Evolutionary conservation across 2,797 vertebrate genomes (phyloP).

Genomic region (Pseudomugil gertrudae): DNA sequence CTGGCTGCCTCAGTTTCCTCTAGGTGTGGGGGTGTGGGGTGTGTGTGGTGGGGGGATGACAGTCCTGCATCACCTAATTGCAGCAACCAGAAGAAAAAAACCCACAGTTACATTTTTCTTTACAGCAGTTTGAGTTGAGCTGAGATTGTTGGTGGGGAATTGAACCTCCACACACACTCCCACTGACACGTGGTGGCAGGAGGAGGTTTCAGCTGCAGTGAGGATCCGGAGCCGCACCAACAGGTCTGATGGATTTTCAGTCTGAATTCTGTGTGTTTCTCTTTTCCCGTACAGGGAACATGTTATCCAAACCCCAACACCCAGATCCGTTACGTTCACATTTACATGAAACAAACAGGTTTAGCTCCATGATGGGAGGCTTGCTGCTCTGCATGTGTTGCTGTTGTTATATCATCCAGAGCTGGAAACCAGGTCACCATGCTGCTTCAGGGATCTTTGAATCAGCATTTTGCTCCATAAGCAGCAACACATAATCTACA

Average conservation of each 20-base stretch:
- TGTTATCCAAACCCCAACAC: no score
- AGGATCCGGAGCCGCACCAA: conserved; percentile 29
- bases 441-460: conserved; percentile 1
- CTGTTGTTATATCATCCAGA: neutral
- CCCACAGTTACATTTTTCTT: conserved; percentile 72
- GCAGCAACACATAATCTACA: neutral
- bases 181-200: conserved; percentile 88
- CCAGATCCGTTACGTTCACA: neutral
- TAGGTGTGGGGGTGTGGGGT: no score
- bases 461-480: neutral
- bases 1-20: conserved; percentile 50
- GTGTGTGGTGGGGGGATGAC: neutral
- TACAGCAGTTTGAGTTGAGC: conserved; percentile 78
- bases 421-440: conserved; percentile 17
- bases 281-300: no score
- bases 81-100: conserved; percentile 26
- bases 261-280: no score
- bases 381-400: neutral
- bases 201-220: conserved; percentile 72
- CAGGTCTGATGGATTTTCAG: neutral
- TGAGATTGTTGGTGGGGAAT: conserved; percentile 84
- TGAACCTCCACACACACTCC: conserved; percentile 87
- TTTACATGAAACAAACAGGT: neutral
- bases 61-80: conserved; percentile 50
- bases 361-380: neutral